Base-by-base conservation (phyloP, 2,797 vertebrate genomes). In the Pachyuromys duprasi region DNA sequence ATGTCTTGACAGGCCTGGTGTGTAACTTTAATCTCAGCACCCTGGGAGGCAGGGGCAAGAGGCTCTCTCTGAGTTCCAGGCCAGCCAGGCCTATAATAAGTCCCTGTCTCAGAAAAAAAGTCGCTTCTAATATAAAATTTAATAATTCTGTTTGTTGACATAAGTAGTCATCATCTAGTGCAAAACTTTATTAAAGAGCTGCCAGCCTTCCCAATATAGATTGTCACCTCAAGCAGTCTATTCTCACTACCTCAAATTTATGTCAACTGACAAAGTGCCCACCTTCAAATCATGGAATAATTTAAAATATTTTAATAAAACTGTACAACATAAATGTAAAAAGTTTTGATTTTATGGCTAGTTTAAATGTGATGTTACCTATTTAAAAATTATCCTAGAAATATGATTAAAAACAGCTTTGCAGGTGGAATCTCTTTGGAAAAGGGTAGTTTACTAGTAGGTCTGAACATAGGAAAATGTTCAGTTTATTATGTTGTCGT, bases 251-350 rank as follows among this genome's bases (percentile, higher is more conserved):
- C 36, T 88, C 55, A 88, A 57, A 62, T 88, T 88, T 88, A 60
- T 11, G 17, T 70, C 12, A 9, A 31, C 8, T 67, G 62, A 62
- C 39, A 78, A 70, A 94, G 36, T 83, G 70, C 55, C 14, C 13
- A 62, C 4, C 31, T 65, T n/a, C 45, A 69, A 69, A 39, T 67
- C 17, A 81, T n/a, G 28, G 31, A 86, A 79, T 18, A 91, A 28
- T 42, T 72, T 83, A 49, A 95, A 76, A 72, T 70, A 63, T 76
- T 80, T 90, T 75, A 93, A 90, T 86, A 69, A 94, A 75, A 28
- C 5, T 31, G 88, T 87, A 72, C 70, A 84, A 76, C 89, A n/a
- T 53, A 76, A 87, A 80, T 69, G 42, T 83, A 83, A 33, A 67
- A 91, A 65, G 11, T 60, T 95, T 93, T 84, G 36, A 53, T 83